Conservation (phyloP, 1,140 invertebrate genomes). For the Penaeus chinensis region DNA sequence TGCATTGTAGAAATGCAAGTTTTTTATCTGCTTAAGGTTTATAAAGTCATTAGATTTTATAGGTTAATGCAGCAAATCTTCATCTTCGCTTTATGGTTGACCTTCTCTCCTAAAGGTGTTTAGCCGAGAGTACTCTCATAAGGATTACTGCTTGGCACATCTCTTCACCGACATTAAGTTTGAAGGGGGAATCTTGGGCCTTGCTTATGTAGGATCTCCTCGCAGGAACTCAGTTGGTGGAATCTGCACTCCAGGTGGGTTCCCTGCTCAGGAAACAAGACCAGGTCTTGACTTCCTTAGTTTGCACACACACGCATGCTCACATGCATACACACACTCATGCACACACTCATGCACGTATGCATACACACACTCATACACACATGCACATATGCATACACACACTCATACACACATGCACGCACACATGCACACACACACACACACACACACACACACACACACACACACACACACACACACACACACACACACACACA, state of each 20-base stretch:
- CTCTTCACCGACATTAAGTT: conserved; percentile 97
- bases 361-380: no score
- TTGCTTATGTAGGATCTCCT: conserved; percentile 95
- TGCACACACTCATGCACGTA: no score
- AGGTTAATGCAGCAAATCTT: background rate
- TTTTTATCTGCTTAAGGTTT: background rate
- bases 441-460: no score
- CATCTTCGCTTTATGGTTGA: background rate
- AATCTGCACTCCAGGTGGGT: conserved; percentile 90
- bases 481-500: no score
- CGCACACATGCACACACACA: no score
- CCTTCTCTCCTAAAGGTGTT: conserved; percentile 78
- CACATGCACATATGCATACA: background rate
- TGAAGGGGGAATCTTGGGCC: conserved; percentile 92
- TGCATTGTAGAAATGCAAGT: background rate
- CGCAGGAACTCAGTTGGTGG: conserved; percentile 91
- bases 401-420: no score
- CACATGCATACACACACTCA: no score
- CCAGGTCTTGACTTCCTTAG: no score
- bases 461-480: no score
- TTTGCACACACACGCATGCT: no score
- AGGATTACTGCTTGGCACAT: conserved; percentile 95
- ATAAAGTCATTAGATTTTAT: background rate
- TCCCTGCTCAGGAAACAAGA: no score
- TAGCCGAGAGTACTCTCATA: conserved; percentile 90